Percentiles rank a stretch among this genome's conserved stretches.
These are phyloP conservation scores for Oenanthe melanoleuca DNA, from an alignment of 2,113 vertebrate species.

Conservation along the genomic window DNA sequence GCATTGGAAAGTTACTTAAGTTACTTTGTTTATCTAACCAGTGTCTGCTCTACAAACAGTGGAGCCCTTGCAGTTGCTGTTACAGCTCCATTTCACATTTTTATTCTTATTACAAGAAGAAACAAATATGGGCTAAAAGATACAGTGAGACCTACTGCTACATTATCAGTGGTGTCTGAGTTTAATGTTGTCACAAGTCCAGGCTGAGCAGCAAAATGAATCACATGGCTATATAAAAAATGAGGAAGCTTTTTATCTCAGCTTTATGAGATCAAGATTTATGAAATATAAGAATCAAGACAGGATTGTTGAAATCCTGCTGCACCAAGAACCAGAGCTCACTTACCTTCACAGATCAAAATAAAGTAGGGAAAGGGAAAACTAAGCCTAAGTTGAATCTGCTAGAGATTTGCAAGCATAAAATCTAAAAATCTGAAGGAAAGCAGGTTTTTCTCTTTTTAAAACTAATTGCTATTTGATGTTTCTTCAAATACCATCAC, in stretches of 20 bases:
- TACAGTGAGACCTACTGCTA: neutral
- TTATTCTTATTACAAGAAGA: neutral
- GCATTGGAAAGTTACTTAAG: neutral
- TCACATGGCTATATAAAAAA: neutral
- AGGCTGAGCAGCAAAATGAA: neutral
- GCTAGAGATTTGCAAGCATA: neutral
- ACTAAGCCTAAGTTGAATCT: neutral
- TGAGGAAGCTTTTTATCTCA: neutral
- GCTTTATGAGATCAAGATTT: neutral
- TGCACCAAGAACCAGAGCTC: neutral
- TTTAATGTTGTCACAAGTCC: neutral
- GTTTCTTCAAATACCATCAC: neutral
- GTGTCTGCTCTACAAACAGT: neutral
- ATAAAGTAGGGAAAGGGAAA: neutral
- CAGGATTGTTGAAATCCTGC: neutral
- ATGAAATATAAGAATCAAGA: neutral
- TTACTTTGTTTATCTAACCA: neutral
- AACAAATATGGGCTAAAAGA: neutral
- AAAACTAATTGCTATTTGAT: constrained; percentile 6
- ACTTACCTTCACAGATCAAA: neutral
- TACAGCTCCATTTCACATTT: neutral
- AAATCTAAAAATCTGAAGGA: neutral
- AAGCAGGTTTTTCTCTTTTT: neutral
- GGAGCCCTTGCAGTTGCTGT: neutral
- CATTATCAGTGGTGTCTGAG: neutral